Evolutionary conservation across 2,888 invertebrate species (phyloP), one percentile per base, ranked within the genome.

Genomic region (Seladonia tumulorum): DNA sequence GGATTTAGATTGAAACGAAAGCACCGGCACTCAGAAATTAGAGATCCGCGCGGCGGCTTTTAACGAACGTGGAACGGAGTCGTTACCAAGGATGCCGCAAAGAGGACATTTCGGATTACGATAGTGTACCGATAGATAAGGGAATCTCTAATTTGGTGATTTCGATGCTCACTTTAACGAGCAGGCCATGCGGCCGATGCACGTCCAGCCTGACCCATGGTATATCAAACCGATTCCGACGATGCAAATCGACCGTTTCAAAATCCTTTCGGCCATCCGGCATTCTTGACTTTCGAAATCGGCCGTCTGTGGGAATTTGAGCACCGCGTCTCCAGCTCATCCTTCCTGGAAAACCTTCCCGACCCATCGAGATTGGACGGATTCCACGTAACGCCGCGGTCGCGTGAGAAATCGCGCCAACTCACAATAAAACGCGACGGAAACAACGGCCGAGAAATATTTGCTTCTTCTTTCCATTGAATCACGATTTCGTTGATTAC

Each of bases 111-210:
- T 53, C 25, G 18, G 18, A 53, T 45, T 22, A 35, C 57, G 77
- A 76, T 39, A 76, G 75, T n/a, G 75, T n/a, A 39, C 12, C 53
- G 35, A 53, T 70, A 71, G 60, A 80, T 84, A 79, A 76, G 25
- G 57, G 66, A 79, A 78, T 72, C 63, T 49, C 47, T 76, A 86
- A 86, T 85, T 86, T 76, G 86, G 86, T 76, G 85, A 86, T 78
- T 86, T 86, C 86, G 85, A 86, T 85, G 86, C 85, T 70, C 47
- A 72, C 72, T n/a, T 79, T 81, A 85, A 81, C 70, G 70, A 76
- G 57, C 79, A 85, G 22, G 76, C 81, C 73, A 76, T 81, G 85
- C 39, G 76, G 39, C 63, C 29, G 47, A 71, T 74, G 29, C 16
- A 74, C 60, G 60, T 57, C 60, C 53, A 25, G 14, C 1, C 14